These are phyloP conservation scores for Cerceris rybyensis DNA, from an alignment of 2,888 invertebrate genomes.

Conservation along the genomic window DNA sequence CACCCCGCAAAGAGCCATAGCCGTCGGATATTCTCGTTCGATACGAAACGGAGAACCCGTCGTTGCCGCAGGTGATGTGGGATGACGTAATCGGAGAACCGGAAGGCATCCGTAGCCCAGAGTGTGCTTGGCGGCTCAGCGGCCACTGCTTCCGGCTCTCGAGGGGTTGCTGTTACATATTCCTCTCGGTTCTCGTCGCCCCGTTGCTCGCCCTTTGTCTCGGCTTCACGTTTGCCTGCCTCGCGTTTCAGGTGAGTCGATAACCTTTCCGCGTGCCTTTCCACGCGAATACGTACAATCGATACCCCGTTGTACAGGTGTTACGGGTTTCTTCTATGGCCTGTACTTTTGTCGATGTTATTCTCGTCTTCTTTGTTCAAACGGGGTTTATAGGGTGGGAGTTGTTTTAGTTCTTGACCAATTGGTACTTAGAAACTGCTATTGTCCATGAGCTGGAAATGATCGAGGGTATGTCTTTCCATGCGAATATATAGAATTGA, in stretches of 20 bases:
- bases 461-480: too few species aligned
- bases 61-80: conserved; percentile 85
- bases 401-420: too few species aligned
- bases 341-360: too few species aligned
- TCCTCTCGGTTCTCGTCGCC: conserved; percentile 86
- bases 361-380: too few species aligned
- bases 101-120: conserved; percentile 87
- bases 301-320: too few species aligned
- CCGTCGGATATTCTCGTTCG: too few species aligned
- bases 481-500: too few species aligned
- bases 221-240: conserved; percentile 87
- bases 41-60: not conserved
- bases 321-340: too few species aligned
- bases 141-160: conserved; percentile 86
- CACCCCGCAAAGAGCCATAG: too few species aligned
- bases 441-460: too few species aligned
- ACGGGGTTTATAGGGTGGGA: too few species aligned
- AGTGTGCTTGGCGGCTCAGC: conserved; percentile 88
- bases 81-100: conserved; percentile 89
- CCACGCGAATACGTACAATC: not conserved
- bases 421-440: too few species aligned
- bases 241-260: conserved; percentile 86
- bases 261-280: conserved; percentile 22
- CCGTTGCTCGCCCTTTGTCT: conserved; percentile 87
- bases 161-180: conserved; percentile 87